Evolutionary conservation across 2,113 vertebrate genomes (phyloP).

Genomic region (Rhinopomastus cyanomelas): DNA sequence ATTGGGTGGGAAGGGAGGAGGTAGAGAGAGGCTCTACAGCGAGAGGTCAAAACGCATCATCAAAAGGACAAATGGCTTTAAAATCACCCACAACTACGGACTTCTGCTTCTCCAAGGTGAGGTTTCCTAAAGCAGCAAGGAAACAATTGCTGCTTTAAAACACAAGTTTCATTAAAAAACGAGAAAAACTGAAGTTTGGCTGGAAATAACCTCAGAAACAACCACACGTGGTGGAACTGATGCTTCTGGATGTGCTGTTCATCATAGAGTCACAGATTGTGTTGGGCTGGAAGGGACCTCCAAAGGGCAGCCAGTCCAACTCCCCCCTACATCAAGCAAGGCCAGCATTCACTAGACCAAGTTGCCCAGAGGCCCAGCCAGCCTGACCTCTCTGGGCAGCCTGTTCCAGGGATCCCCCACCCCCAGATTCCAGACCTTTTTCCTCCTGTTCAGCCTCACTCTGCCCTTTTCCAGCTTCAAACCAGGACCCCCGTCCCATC

Average conservation of each 20-base stretch:
- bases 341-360: no score
- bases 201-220: neutral
- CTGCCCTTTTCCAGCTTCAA: no score
- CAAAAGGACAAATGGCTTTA: neutral
- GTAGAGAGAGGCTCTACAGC: neutral
- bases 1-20: neutral
- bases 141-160: fast-evolving
- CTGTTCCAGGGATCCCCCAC: no score
- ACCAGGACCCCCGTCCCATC: no score
- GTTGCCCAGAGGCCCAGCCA: no score
- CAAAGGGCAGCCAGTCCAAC: no score
- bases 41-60: neutral
- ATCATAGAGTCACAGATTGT: no score
- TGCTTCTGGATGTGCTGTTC: fast-evolving
- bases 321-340: no score
- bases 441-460: no score
- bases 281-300: no score
- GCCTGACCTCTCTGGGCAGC: no score
- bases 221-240: fast-evolving
- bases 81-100: neutral
- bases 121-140: neutral
- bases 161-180: neutral
- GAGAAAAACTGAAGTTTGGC: neutral
- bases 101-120: neutral
- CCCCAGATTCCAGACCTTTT: no score